Evolutionary conservation across 2,797 vertebrate genomes (phyloP), one percentile per base, ranked within the genome.

Genomic region (Natrix natrix): DNA sequence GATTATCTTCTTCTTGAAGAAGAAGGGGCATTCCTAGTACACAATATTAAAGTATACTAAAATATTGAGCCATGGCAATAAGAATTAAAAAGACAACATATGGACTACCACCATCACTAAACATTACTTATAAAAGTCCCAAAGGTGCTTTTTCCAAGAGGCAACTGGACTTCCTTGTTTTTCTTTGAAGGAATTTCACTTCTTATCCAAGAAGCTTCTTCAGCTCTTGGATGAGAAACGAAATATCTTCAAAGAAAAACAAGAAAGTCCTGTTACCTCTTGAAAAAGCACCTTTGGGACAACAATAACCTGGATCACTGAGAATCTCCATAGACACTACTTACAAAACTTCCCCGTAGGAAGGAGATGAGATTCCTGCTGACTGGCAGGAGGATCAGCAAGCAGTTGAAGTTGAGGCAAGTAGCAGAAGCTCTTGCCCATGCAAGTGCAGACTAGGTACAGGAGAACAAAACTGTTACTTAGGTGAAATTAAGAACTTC

Each of bases 381-480:
- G 96, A 98, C 92, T 28, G 98, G 98, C 95, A 98, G 93, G 88
- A 98, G 96, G 95, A 98, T 98, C 95, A 98, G 95, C 97, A 98
- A 97, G 96, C 98, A 98, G 97, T 98, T 98, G 95, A 98, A 98
- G 95, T 98, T 98, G 95, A 98, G 97, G 95, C 98, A 98, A 1
- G 89, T 95, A 37, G 98, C 98, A 91, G 98, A 98, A 60, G 98
- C 98, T 95, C 98, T 97, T 26, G 98, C 98, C 98, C 98, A 98
- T 87, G 98, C 97, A 96, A 98, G 94, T 0, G 98, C 93, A 63
- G 98, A 97, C 98, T 98, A 96, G 94, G 89, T 87, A 37, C 86
- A 94, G 6, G 96, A 96, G 74, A 90, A 93, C 13, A 97, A 55
- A 96, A 95, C 60, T 87, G 91, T 95, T 97, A 94, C 94, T 93